phyloP scores from a whole-genome alignment of 2,113 vertebrate species.

The Gymnocephalus cernua region DNA sequence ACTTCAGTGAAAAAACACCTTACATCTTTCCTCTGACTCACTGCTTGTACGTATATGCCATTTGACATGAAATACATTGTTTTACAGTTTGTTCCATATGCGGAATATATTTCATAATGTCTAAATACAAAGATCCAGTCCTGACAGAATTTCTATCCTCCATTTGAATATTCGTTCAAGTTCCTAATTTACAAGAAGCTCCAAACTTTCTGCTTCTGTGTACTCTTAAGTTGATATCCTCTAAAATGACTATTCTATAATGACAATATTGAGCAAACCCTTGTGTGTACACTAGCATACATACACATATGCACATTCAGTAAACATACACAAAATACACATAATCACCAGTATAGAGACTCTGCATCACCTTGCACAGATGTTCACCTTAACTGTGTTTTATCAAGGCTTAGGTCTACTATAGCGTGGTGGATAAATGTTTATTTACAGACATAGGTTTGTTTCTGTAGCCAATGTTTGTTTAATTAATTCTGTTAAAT shows the following conservation, averaged over 20 bases:
- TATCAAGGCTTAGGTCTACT: constrained; percentile 17
- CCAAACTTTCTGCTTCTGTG: background rate
- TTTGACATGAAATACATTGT: background rate
- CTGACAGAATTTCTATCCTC: background rate
- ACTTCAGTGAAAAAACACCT: background rate
- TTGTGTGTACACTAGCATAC: too few species aligned
- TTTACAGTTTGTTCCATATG: background rate
- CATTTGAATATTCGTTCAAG: background rate
- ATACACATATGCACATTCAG: background rate
- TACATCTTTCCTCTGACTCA: background rate
- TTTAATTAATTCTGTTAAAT: constrained; percentile 60
- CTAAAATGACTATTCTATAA: background rate
- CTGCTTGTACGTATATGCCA: background rate
- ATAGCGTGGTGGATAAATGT: constrained; percentile 30
- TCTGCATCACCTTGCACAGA: background rate
- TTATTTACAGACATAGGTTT: constrained; percentile 50
- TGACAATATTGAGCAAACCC: too few species aligned
- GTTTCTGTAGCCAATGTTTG: constrained; percentile 58
- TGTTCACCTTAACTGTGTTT: constrained; percentile 11
- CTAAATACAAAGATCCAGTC: background rate
- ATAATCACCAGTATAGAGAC: background rate
- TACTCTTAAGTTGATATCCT: background rate
- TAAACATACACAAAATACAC: background rate
- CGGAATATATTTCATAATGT: background rate
- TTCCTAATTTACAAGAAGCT: background rate